These are phyloP conservation scores for Mya arenaria DNA, from an alignment of 1,140 invertebrate species.

Conservation along the genomic window DNA sequence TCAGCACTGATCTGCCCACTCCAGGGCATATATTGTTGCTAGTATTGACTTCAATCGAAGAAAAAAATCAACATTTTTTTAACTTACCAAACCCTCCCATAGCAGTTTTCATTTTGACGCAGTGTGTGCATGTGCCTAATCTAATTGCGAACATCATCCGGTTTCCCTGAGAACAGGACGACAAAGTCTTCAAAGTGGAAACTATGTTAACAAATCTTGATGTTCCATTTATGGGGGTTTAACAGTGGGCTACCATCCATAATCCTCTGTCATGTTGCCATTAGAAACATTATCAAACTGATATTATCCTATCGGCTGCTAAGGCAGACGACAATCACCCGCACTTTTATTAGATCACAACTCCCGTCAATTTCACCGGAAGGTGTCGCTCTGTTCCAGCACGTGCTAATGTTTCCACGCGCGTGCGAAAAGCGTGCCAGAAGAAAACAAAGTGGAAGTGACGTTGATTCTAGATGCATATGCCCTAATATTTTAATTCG, in stretches of 20 bases:
- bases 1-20: too few species aligned
- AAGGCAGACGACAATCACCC: constrained; percentile 38
- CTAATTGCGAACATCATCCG: too few species aligned
- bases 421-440: constrained; percentile 51
- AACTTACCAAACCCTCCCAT: too few species aligned
- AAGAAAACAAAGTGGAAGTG: constrained; percentile 33
- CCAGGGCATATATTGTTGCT: too few species aligned
- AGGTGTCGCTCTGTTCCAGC: constrained; percentile 46
- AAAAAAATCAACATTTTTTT: too few species aligned
- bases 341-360: constrained; percentile 52
- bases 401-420: constrained; percentile 51
- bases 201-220: not conserved
- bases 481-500: too few species aligned
- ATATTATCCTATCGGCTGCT: constrained; percentile 35
- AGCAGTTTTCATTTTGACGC: too few species aligned
- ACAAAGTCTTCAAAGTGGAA: not conserved
- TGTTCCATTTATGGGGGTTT: not conserved
- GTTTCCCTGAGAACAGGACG: too few species aligned
- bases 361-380: constrained; percentile 42
- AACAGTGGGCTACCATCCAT: constrained; percentile 23
- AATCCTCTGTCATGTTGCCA: constrained; percentile 25
- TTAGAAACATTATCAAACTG: constrained; percentile 42
- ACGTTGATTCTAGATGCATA: too few species aligned
- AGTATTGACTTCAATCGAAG: too few species aligned
- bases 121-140: too few species aligned